Conservation (phyloP, 2,113 vertebrate species). For the Ammodytes marinus region DNA sequence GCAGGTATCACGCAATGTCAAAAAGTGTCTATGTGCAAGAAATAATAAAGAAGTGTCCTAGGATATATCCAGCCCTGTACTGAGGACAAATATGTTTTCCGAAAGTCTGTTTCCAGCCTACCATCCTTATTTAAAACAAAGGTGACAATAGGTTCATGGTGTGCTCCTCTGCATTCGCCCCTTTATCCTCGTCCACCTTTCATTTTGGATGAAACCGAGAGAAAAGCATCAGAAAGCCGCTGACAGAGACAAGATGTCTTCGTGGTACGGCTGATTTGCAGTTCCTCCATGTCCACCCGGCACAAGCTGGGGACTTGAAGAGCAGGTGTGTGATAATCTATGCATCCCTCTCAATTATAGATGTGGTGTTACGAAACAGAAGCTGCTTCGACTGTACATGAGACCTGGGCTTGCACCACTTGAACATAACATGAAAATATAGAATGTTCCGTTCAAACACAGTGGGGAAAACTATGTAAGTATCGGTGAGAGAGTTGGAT, state of each 20-base stretch:
- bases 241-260: slow-evolving; percentile 22
- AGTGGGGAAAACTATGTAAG: slow-evolving; percentile 3
- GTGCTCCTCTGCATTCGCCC: not conserved
- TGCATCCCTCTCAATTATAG: slow-evolving; percentile 69
- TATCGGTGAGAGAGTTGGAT: not conserved
- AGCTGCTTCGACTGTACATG: slow-evolving; percentile 32
- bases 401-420: slow-evolving; percentile 4
- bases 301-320: slow-evolving; percentile 22
- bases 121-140: slow-evolving; percentile 11
- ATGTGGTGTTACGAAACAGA: slow-evolving; percentile 75
- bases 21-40: not conserved
- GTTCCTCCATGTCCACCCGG: slow-evolving; percentile 38
- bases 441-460: slow-evolving; percentile 12
- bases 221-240: slow-evolving; percentile 18
- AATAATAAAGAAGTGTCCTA: not conserved
- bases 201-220: slow-evolving; percentile 19
- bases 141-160: too few species aligned
- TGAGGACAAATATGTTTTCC: not conserved
- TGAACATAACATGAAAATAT: slow-evolving; percentile 1
- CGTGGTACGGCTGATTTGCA: slow-evolving; percentile 33
- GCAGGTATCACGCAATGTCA: slow-evolving; percentile 9
- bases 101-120: slow-evolving; percentile 5
- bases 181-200: slow-evolving; percentile 6
- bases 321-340: slow-evolving; percentile 69
- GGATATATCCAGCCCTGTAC: slow-evolving; percentile 2